phyloP scores from a whole-genome alignment of 2,888 invertebrate genomes.

The Synanthedon tipuliformis region DNA sequence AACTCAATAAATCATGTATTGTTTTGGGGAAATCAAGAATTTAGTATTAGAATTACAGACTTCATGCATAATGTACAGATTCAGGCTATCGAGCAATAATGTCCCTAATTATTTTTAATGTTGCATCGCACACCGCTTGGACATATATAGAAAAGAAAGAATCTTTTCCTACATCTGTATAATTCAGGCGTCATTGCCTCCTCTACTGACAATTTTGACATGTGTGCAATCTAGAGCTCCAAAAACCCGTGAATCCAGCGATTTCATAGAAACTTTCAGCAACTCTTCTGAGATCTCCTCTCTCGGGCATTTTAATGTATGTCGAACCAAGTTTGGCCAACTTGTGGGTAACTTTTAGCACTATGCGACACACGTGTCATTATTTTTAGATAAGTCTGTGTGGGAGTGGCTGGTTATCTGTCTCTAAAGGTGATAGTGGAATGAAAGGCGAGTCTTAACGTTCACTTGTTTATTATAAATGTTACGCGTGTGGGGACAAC shows the following conservation, averaged over 20 bases:
- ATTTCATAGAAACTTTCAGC: not conserved
- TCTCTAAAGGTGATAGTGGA: too few species aligned
- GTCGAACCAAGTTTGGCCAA: not conserved
- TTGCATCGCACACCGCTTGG: not conserved
- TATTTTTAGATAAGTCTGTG: too few species aligned
- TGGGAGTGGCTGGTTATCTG: too few species aligned
- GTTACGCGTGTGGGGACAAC: too few species aligned
- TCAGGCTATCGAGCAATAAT: not conserved
- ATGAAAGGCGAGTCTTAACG: too few species aligned
- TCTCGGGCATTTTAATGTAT: not conserved
- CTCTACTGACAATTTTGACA: constrained; percentile 1
- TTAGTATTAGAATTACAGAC: too few species aligned
- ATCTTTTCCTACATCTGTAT: not conserved
- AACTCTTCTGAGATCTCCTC: not conserved
- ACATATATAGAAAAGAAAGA: constrained; percentile 1
- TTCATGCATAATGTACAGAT: not conserved
- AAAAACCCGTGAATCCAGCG: not conserved
- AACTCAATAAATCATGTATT: not conserved
- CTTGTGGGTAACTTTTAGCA: not conserved
- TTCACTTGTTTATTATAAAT: too few species aligned
- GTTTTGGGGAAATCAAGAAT: too few species aligned
- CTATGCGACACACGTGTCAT: not conserved
- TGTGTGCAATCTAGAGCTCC: constrained; percentile 1
- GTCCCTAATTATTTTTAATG: constrained; percentile 1
- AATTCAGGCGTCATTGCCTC: not conserved